Conservation (phyloP, 2,113 vertebrate species). For the Benitochromis conjunctus region DNA sequence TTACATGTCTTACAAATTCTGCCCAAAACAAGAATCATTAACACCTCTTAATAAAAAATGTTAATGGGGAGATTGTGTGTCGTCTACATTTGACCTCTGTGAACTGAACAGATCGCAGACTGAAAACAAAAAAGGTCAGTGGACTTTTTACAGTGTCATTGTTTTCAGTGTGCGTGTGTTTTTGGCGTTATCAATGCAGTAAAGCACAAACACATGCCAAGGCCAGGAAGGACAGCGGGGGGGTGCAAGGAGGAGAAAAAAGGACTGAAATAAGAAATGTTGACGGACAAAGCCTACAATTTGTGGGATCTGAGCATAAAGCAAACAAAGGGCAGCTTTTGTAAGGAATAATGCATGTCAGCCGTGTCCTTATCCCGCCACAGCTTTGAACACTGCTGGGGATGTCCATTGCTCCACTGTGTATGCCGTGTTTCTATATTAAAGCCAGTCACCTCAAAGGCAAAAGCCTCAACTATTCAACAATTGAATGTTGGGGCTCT, state of each 20-base stretch:
- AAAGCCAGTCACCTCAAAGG: conserved; percentile 75
- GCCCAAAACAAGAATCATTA: background rate
- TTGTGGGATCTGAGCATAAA: conserved; percentile 71
- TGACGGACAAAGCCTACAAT: conserved; percentile 74
- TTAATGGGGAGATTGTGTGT: background rate
- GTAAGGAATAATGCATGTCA: conserved; percentile 75
- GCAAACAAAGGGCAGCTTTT: conserved; percentile 74
- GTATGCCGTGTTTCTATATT: conserved; percentile 68
- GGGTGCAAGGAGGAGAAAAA: background rate
- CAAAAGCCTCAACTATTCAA: conserved; percentile 78
- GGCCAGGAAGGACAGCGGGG: conserved; percentile 18
- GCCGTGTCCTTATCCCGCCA: conserved; percentile 60
- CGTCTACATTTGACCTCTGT: background rate
- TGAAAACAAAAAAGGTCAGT: background rate
- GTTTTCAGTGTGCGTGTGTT: background rate
- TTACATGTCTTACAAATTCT: background rate
- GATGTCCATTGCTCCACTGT: conserved; percentile 56
- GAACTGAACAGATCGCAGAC: background rate
- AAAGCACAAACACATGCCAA: conserved; percentile 10
- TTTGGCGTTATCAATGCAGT: conserved; percentile 14
- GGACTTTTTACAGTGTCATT: background rate
- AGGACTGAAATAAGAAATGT: conserved; percentile 55
- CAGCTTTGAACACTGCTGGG: conserved; percentile 71
- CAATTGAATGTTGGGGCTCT: conserved; percentile 72
- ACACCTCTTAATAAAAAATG: background rate